Evolutionary conservation across 2,113 vertebrate genomes (phyloP).

Genomic region (Platycercus adscitus): DNA sequence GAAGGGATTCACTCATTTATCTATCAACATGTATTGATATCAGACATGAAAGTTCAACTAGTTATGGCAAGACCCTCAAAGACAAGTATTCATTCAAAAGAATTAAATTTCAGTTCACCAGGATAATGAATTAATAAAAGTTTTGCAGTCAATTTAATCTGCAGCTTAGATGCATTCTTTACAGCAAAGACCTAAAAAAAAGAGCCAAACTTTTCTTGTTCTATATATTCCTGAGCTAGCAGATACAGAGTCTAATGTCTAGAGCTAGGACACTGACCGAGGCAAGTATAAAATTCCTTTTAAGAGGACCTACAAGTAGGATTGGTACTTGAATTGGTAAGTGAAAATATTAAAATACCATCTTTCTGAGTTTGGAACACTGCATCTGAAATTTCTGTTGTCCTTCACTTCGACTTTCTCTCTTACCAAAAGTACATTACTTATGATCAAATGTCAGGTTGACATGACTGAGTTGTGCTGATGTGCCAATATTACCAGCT

Average conservation of each 20-base stretch:
- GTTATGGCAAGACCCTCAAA: background rate
- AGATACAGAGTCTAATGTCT: background rate
- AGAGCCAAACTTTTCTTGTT: background rate
- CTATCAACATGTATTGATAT: background rate
- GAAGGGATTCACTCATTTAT: background rate
- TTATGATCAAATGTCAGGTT: conserved; percentile 56
- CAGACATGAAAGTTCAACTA: background rate
- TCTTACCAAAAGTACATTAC: conserved; percentile 24
- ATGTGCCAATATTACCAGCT: conserved; percentile 51
- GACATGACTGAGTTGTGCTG: conserved; percentile 29
- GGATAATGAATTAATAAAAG: background rate
- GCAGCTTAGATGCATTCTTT: background rate
- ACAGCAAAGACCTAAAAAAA: background rate
- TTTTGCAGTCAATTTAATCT: background rate
- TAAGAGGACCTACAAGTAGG: background rate
- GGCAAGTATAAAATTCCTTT: background rate
- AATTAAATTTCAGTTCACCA: background rate
- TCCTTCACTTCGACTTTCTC: conserved; percentile 50
- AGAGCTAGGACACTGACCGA: background rate
- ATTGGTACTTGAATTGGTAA: background rate
- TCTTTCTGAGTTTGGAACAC: background rate
- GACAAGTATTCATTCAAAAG: background rate
- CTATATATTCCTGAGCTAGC: background rate
- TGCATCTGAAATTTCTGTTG: background rate
- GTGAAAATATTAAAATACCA: background rate